Evolutionary conservation across 2,888 invertebrate species (phyloP).

Genomic region (Colletes collaris): DNA sequence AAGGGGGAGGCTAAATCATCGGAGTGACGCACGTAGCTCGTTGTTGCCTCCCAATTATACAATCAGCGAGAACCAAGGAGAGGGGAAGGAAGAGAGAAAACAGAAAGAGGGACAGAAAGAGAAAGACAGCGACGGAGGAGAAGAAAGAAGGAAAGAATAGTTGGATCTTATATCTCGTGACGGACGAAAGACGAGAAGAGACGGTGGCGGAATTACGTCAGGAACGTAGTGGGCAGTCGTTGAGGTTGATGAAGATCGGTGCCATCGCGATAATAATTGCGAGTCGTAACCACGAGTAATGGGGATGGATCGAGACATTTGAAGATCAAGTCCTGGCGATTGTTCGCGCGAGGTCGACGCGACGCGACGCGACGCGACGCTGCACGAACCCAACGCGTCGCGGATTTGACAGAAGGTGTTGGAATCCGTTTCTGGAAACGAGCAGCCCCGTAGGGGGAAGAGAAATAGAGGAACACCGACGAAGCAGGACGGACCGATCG

Average conservation of each 20-base stretch:
- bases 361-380: too few relatives aligned
- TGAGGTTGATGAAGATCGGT: constrained; percentile 61
- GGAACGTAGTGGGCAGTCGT: constrained; percentile 62
- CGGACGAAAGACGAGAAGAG: constrained; percentile 55
- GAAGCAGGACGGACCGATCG: constrained; percentile 52
- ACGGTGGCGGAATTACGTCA: constrained; percentile 68
- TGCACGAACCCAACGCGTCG: too few relatives aligned
- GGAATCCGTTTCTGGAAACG: constrained; percentile 22
- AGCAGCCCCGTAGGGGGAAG: constrained; percentile 15
- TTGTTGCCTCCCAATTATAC: constrained; percentile 82
- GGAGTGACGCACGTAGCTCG: constrained; percentile 83
- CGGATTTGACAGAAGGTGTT: neutral
- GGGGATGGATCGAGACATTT: constrained; percentile 30
- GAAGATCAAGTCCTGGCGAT: constrained; percentile 6
- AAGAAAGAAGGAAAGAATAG: constrained; percentile 38
- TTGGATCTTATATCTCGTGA: constrained; percentile 42
- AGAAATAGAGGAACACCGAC: constrained; percentile 19
- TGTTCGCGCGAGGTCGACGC: neutral
- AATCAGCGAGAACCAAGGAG: constrained; percentile 75
- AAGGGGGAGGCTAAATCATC: constrained; percentile 80
- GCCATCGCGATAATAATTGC: constrained; percentile 57
- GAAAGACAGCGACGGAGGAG: constrained; percentile 21
- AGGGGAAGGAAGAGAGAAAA: constrained; percentile 49
- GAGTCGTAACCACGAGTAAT: constrained; percentile 30
- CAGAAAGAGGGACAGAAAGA: constrained; percentile 26